Evolutionary conservation across 2,113 vertebrate species (phyloP), one percentile per base, ranked within the genome.

Genomic region (Passer montanus): DNA sequence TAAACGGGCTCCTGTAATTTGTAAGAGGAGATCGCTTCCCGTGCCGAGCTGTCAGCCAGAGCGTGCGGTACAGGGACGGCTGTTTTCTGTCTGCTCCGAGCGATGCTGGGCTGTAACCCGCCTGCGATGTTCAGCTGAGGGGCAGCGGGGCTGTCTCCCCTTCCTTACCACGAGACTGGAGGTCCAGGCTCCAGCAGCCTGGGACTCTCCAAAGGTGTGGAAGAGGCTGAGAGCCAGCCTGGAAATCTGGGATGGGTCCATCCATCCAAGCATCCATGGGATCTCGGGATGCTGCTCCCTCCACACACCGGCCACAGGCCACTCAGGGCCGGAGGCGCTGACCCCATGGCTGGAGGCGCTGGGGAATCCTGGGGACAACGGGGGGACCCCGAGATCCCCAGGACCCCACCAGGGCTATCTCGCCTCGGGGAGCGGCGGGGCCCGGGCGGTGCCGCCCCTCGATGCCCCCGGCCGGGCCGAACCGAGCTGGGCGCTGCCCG

Each of bases 81-180:
- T 92, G 75, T 67, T 76, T 90, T 88, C 83, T 93, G 4, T 67
- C 94, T 73, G 91, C 75, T 84, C n/a, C 10, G 9, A 76, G 89
- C 2, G 76, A 74, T 58, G 73, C 80, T 90, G 28, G 64, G 14
- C 33, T 53, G 27, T 13, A 55, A 58, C 75, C 58, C 0, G 0
- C 19, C 79, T 39, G 75, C 39, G 27, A 4, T 16, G 44, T 24
- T 60, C 75, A 31, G 70, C 91, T 70, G 4, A 19, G 86, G 75
- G 91, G 63, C 70, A 39, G 52, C 50, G 44, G 17, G 3, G 43
- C 22, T 5, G 11, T 4, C 2, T 76, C 75, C 52, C 44, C 15
- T 19, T 66, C 53, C 60, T 70, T 10, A 35, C 37, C 58, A 8
- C 1, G 2, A 56, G 33, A 26, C 7, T n/a, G 46, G 20, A 9